A percentile compares a stretch with the other conserved stretches of the same genome.
Evolutionary conservation across 2,113 vertebrate species (phyloP).

Genomic region (Podarcis raffonei): DNA sequence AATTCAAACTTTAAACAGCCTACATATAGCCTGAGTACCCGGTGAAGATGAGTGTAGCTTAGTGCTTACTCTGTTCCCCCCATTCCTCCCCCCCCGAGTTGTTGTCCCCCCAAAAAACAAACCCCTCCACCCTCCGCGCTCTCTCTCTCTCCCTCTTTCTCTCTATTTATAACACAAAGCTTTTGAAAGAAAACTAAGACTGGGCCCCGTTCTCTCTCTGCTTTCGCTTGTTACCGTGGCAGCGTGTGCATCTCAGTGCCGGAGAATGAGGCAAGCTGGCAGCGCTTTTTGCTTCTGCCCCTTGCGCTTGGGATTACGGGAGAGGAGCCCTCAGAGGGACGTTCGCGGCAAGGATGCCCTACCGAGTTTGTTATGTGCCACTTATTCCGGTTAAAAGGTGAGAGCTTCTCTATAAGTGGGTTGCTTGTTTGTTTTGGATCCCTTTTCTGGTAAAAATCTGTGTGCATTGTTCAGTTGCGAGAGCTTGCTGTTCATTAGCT

Average conservation of each 20-base stretch:
- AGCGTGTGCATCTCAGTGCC: slow-evolving; percentile 72
- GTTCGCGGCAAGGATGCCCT: slow-evolving; percentile 58
- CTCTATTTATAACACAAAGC: slow-evolving; percentile 73
- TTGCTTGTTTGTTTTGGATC: no score
- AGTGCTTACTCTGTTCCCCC: background rate
- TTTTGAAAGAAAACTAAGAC: slow-evolving; percentile 67
- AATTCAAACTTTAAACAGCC: slow-evolving; percentile 65
- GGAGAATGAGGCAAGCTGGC: slow-evolving; percentile 73
- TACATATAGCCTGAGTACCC: slow-evolving; percentile 50
- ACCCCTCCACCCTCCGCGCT: background rate
- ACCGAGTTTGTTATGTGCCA: slow-evolving; percentile 71
- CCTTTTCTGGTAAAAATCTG: slow-evolving; percentile 57
- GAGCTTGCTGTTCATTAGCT: slow-evolving; percentile 66
- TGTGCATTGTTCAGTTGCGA: slow-evolving; percentile 69
- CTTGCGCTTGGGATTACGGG: slow-evolving; percentile 67
- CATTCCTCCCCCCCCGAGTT: background rate
- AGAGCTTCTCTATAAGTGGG: slow-evolving; percentile 57
- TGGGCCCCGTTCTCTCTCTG: slow-evolving; percentile 51
- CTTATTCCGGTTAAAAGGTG: slow-evolving; percentile 76
- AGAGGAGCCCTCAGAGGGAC: slow-evolving; percentile 72
- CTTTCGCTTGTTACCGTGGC: slow-evolving; percentile 75
- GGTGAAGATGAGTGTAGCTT: slow-evolving; percentile 58
- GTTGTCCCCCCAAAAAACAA: no score
- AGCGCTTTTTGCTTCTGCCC: slow-evolving; percentile 62
- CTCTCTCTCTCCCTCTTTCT: slow-evolving; percentile 42